Evolutionary conservation across 2,113 vertebrate species (phyloP).

Genomic region (Naja naja): DNA sequence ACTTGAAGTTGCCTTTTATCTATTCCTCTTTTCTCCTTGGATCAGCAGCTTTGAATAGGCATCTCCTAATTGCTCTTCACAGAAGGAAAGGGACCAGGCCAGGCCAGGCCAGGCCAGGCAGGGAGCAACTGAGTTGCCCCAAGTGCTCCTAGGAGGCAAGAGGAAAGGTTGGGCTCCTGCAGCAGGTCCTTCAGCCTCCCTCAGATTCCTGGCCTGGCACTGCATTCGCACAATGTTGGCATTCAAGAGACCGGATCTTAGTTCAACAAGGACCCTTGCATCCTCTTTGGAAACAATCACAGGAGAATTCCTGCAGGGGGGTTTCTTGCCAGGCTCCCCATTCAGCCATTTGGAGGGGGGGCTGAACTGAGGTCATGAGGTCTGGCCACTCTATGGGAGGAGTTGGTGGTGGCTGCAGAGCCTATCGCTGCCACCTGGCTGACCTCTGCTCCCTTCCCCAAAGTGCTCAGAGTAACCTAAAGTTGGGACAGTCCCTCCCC

Average conservation of each 20-base stretch:
- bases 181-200: not conserved
- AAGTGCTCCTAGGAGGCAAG: not conserved
- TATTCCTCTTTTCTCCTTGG: slow-evolving; percentile 89
- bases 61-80: slow-evolving; percentile 92
- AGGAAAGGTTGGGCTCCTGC: not conserved
- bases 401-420: not conserved
- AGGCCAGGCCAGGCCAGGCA: not conserved
- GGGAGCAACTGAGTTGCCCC: not conserved
- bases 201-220: not conserved
- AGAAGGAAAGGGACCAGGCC: slow-evolving; percentile 68
- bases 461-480: not conserved
- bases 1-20: slow-evolving; percentile 97
- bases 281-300: not conserved
- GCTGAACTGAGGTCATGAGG: not conserved
- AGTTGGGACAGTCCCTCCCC: not conserved
- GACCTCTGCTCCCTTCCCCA: not conserved
- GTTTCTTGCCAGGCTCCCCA: not conserved
- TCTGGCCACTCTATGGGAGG: not conserved
- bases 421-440: not conserved
- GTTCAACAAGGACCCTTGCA: not conserved
- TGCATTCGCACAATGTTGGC: not conserved
- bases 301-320: not conserved
- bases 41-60: slow-evolving; percentile 94
- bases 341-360: not conserved
- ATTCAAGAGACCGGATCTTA: not conserved